These are phyloP conservation scores for Heliconius nattereri DNA, from an alignment of 1,140 invertebrate genomes.

Conservation along the genomic window DNA sequence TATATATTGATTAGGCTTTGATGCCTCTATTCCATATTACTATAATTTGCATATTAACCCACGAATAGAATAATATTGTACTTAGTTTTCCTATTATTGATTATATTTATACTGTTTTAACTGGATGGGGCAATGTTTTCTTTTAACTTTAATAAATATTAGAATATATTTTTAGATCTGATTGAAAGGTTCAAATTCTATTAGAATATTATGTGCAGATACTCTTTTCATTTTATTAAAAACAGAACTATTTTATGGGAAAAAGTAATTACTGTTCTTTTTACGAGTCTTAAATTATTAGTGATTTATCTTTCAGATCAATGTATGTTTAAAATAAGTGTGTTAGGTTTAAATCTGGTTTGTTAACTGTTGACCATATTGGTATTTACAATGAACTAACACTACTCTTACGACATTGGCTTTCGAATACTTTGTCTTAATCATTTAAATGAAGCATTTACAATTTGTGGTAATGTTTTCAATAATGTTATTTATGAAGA, in stretches of 20 bases:
- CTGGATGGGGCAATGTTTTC: constrained; percentile 39
- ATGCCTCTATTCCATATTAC: constrained; percentile 25
- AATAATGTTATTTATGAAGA: constrained; percentile 15
- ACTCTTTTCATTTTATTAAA: constrained; percentile 32
- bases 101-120: constrained; percentile 38
- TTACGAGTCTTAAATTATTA: constrained; percentile 48
- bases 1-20: constrained; percentile 10
- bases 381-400: constrained; percentile 34
- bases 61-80: constrained; percentile 36
- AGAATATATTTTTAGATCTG: constrained; percentile 70
- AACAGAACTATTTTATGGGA: constrained; percentile 22
- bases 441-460: constrained; percentile 40
- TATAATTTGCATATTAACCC: constrained; percentile 26
- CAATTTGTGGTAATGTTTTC: constrained; percentile 14
- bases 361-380: constrained; percentile 52
- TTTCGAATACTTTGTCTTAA: constrained; percentile 11
- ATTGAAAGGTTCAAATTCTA: constrained; percentile 63
- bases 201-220: constrained; percentile 24
- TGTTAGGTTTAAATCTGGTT: constrained; percentile 49
- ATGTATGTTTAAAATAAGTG: constrained; percentile 43
- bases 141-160: constrained; percentile 45
- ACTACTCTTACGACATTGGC: constrained; percentile 7
- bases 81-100: constrained; percentile 29
- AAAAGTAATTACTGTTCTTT: constrained; percentile 22
- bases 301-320: constrained; percentile 71